Evolutionary conservation across 1,140 invertebrate genomes (phyloP).

Genomic region (Lasioglossum albipes): DNA sequence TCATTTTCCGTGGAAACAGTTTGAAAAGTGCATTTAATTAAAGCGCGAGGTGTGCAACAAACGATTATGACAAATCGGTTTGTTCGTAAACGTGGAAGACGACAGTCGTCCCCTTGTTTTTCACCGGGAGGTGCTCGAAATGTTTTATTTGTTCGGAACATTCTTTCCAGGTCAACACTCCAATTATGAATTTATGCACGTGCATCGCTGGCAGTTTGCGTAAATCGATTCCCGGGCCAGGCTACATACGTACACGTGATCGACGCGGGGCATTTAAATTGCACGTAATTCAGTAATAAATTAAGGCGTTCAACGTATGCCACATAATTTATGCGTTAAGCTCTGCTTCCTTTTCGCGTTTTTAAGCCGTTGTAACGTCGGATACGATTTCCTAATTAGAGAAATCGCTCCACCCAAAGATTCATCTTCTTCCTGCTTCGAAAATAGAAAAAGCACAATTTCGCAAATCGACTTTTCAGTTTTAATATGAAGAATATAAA

Average conservation of each 20-base stretch:
- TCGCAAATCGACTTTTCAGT: too few species aligned
- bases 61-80: too few species aligned
- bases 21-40: too few species aligned
- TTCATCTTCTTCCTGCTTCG: too few species aligned
- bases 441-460: too few species aligned
- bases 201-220: neutral
- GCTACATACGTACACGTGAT: conserved; percentile 35
- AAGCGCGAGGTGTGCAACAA: too few species aligned
- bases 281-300: conserved; percentile 59
- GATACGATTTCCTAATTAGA: too few species aligned
- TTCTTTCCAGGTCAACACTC: conserved; percentile 18
- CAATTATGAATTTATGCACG: conserved; percentile 19
- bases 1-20: too few species aligned
- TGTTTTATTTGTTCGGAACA: conserved; percentile 22
- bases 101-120: neutral
- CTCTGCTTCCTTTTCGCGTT: conserved; percentile 17
- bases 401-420: too few species aligned
- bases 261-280: conserved; percentile 45
- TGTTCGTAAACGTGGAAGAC: too few species aligned
- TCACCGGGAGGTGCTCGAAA: neutral
- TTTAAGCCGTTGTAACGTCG: conserved; percentile 11
- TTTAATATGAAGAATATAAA: too few species aligned
- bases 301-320: conserved; percentile 49
- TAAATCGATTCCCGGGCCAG: conserved; percentile 41
- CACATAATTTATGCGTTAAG: conserved; percentile 46